Base-by-base conservation (phyloP, 2,113 vertebrate genomes). In the Corythornis madagascariensis region DNA sequence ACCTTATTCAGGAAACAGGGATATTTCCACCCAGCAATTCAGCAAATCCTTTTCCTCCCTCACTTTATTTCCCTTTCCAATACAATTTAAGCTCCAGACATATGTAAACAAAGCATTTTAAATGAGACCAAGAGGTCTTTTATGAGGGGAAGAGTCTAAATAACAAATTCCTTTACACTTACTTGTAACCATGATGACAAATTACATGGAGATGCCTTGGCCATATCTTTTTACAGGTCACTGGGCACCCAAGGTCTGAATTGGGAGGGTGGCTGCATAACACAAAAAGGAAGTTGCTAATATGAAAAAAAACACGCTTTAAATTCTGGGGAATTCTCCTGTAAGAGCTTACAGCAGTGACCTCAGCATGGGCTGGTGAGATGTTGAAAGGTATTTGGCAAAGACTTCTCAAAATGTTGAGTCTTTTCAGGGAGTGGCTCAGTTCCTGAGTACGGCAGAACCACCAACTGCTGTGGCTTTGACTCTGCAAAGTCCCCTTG, bases 381-480 rank as follows among this genome's bases (percentile, higher is more conserved):
- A 5, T 3, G 25, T 5, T 11, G 61, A 42, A 19, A 61, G 16
- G 14, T 2, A 2, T 74, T 92, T 86, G 84, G 73, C 84, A 81
- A 43, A 71, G 48, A 0, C 9, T 29, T 9, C 4, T 2, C 1
- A 6, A 0, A 16, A 4, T 1, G 7, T 13, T 0, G 3, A 69
- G 35, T 6, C 21, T 42, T 31, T 10, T 8, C 20, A 7, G 91
- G 70, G 74, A 89, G 65, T 0, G 15, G 73, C 56, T 43, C 2
- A 0, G n/a, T 42, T 66, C 2, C 1, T 0, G 2, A 1, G 2
- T 10, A 0, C 28, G 7, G 7, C 67, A 14, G 56, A 24, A 40
- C n/a, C 40, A 2, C 25, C 83, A 0, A 1, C 10, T 7, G 22
- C 74, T n/a, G 61, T 1, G 3, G 19, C 6, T 33, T 1, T 16